phyloP scores from a whole-genome alignment of 2,797 vertebrate genomes.

The Vultur gryphus region DNA sequence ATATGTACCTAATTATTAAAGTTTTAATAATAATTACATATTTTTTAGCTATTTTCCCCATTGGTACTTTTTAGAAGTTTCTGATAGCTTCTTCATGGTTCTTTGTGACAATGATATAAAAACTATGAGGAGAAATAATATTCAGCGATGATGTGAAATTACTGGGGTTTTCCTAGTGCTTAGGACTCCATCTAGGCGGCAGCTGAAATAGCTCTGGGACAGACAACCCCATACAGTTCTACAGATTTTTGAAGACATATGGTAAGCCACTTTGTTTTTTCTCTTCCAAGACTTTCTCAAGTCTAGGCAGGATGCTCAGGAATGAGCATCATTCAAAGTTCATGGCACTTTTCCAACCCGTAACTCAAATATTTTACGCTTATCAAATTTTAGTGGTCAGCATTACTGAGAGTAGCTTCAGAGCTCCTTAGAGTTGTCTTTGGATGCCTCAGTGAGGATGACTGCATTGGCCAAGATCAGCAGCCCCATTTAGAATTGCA shows the following conservation, averaged over 20 bases:
- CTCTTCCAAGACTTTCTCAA: background rate
- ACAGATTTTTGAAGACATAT: background rate
- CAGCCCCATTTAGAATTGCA: background rate
- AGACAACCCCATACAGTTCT: background rate
- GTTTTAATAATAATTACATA: background rate
- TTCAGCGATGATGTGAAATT: background rate
- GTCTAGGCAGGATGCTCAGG: background rate
- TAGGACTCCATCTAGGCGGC: background rate
- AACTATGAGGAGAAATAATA: background rate
- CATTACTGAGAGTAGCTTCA: background rate
- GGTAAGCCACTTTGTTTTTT: background rate
- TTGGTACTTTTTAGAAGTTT: background rate
- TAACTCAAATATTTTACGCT: background rate
- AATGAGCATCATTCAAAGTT: background rate
- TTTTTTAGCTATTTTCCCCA: background rate
- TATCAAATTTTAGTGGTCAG: fast-evolving
- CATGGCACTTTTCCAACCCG: background rate
- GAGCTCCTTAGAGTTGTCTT: background rate
- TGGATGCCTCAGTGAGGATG: background rate
- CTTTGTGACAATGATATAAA: background rate
- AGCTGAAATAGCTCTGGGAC: background rate
- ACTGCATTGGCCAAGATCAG: background rate
- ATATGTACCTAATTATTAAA: background rate
- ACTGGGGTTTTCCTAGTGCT: background rate
- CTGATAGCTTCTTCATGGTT: background rate